Evolutionary conservation across 2,888 invertebrate genomes (phyloP).

Genomic region (Coelinius sp.): DNA sequence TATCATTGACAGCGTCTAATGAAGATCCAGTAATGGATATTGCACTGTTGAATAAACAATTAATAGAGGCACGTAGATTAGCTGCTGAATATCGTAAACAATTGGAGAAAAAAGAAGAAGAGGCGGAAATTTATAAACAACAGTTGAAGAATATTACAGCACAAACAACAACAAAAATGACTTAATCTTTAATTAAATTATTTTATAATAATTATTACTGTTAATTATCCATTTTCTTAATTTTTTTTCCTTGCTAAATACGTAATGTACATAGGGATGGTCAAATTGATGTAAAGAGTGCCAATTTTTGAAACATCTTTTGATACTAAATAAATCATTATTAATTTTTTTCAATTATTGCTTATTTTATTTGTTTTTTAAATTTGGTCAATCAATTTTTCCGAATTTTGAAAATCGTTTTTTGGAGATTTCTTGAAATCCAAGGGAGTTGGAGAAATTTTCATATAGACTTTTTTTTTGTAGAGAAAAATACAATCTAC

Average conservation of each 20-base stretch:
- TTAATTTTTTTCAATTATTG: neutral
- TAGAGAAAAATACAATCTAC: too few relatives aligned
- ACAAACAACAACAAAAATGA: slow-evolving; percentile 46
- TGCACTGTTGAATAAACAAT: slow-evolving; percentile 64
- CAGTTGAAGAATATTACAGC: slow-evolving; percentile 53
- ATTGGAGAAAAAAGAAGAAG: slow-evolving; percentile 67
- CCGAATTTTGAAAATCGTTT: neutral
- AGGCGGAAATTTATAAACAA: slow-evolving; percentile 70
- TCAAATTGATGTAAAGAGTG: slow-evolving; percentile 11
- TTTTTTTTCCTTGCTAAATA: neutral
- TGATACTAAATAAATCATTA: neutral
- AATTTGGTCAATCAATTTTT: too few relatives aligned
- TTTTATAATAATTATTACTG: neutral
- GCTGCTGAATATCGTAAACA: slow-evolving; percentile 68
- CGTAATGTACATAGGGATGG: neutral
- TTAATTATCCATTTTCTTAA: neutral
- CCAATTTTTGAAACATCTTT: slow-evolving; percentile 2
- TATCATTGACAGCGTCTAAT: slow-evolving; percentile 54
- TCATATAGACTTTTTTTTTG: too few relatives aligned
- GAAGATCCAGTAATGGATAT: slow-evolving; percentile 66
- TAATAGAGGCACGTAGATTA: slow-evolving; percentile 66
- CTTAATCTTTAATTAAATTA: neutral
- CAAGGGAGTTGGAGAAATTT: too few relatives aligned
- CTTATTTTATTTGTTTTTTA: neutral
- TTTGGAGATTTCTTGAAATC: neutral